These are phyloP conservation scores for Paedocypris sp. DNA, from an alignment of 2,113 vertebrate species.

Conservation along the genomic window DNA sequence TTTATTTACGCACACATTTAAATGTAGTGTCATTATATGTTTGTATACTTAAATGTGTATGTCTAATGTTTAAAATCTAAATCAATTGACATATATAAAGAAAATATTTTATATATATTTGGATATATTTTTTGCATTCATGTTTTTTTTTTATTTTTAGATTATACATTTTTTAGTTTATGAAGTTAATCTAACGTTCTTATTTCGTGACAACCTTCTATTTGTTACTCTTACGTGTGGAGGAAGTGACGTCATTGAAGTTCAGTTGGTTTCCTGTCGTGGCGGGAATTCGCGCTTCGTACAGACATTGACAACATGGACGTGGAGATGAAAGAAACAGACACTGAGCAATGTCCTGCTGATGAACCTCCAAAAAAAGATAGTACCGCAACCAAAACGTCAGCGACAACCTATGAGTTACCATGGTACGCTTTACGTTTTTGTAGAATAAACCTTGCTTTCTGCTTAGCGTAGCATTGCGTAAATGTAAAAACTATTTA, in stretches of 20 bases:
- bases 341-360: constrained; percentile 14
- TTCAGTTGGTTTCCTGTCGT: not conserved
- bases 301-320: constrained; percentile 41
- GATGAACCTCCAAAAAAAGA: constrained; percentile 26
- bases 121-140: too few relatives aligned
- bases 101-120: too few relatives aligned
- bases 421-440: constrained; percentile 41
- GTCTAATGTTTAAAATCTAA: too few relatives aligned
- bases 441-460: too few relatives aligned
- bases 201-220: not conserved
- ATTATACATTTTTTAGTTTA: too few relatives aligned
- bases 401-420: constrained; percentile 45
- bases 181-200: not conserved
- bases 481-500: too few relatives aligned
- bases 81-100: too few relatives aligned
- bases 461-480: too few relatives aligned
- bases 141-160: too few relatives aligned
- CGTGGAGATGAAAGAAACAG: constrained; percentile 35
- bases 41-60: too few relatives aligned
- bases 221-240: not conserved
- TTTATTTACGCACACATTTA: too few relatives aligned
- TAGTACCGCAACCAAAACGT: constrained; percentile 7
- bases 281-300: constrained; percentile 13
- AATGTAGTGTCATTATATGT: too few relatives aligned
- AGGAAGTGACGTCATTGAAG: constrained; percentile 1